Conservation (phyloP, 2,797 vertebrate genomes). For the Coilia nasus region DNA sequence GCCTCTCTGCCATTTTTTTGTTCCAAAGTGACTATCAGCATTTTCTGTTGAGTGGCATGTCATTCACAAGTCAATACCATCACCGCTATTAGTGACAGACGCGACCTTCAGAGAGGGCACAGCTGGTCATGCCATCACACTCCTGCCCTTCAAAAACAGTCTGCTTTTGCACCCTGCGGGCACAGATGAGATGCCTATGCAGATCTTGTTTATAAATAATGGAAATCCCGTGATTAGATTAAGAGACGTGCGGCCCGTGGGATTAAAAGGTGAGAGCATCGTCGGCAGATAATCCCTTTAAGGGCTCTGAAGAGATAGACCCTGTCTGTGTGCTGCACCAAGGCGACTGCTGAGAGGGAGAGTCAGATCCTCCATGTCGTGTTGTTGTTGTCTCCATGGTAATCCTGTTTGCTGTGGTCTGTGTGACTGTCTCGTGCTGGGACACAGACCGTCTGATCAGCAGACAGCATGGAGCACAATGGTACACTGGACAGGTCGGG, state of each 20-base stretch:
- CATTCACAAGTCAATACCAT: neutral
- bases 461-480: neutral
- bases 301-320: constrained; percentile 49
- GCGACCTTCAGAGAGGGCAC: neutral
- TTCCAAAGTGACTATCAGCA: neutral
- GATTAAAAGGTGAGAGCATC: constrained; percentile 47
- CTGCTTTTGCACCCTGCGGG: constrained; percentile 51
- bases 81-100: neutral
- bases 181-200: constrained; percentile 47
- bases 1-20: neutral
- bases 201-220: constrained; percentile 63
- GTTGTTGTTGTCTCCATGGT: neutral
- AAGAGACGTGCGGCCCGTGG: constrained; percentile 50
- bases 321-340: constrained; percentile 12
- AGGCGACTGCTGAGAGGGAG: neutral
- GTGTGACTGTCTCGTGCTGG: neutral
- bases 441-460: neutral
- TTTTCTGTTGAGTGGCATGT: neutral
- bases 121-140: neutral
- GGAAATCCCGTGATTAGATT: constrained; percentile 69
- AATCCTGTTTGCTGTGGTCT: constrained; percentile 3
- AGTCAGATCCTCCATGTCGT: neutral
- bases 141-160: neutral
- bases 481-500: neutral
- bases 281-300: constrained; percentile 59